Base-by-base conservation (phyloP, 2,888 invertebrate genomes). In the Deroplatys truncata region DNA sequence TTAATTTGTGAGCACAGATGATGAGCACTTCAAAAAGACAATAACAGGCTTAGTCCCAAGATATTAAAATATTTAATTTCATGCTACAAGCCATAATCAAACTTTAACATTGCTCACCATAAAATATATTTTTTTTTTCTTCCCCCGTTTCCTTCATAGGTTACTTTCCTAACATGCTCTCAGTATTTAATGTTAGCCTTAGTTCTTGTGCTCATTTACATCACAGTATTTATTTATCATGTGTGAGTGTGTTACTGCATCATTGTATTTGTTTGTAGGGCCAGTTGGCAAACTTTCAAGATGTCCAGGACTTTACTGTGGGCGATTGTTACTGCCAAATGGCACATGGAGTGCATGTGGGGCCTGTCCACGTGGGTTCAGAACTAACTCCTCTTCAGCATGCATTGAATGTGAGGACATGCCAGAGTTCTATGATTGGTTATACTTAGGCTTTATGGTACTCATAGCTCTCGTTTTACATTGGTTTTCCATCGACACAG, bases 361-460 rank as follows among this genome's bases (percentile, higher is more conserved):
- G 0, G 96, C 98, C 1, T 98, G 98, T 92, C 97, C 97, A 0
- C 94, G 98, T 91, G 98, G 99, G 0, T 98, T 95, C 92, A 94
- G 97, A 56, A 96, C 97, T 84, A 96, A 96, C 92, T 93, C 94
- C 0, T 93, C 93, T 28, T 97, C 97, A 89, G 96, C 97, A 84
- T 98, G 99, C 93, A 93, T 95, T 28, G 95, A 95, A 3, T 99
- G 99, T 92, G 94, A 95, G 1, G 96, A 97, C 89, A 94, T 94
- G 82, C 97, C 98, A 0, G 95, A 96, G 25, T 95, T 98, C 84
- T 99, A 99, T 92, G 99, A 99, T 92, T 98, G 98, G 97, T 95
- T 99, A 85, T 98, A 98, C 93, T 95, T 99, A 31, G 98, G 98
- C 1, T 99, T 99, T 92, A 98, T 99, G 98, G 98, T 97, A 0